phyloP scores from a whole-genome alignment of 1,140 invertebrate genomes.

The Andricus grossulariae region DNA sequence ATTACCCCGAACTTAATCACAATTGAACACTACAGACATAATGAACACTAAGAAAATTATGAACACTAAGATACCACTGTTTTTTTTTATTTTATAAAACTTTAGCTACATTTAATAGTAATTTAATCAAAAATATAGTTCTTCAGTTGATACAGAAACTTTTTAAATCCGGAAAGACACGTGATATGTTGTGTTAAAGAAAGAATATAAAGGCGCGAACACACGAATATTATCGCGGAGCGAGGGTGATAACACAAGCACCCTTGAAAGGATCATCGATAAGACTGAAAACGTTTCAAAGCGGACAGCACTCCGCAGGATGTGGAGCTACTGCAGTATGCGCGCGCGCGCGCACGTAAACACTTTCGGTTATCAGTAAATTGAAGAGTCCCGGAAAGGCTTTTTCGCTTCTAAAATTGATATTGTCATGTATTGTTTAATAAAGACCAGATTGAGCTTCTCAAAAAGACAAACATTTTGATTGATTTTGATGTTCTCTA shows the following conservation, averaged over 20 bases:
- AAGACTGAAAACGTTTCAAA: conserved; percentile 64
- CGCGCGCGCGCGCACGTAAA: conserved; percentile 51
- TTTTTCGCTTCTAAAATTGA: neutral
- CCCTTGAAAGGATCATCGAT: conserved; percentile 62
- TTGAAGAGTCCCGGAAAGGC: neutral
- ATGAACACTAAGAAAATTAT: neutral
- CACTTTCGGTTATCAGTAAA: conserved; percentile 12
- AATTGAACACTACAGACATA: neutral
- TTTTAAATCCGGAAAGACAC: neutral
- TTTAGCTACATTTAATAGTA: too few relatives aligned
- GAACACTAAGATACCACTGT: neutral
- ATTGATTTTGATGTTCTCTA: too few relatives aligned
- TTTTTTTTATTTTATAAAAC: neutral
- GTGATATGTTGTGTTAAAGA: neutral
- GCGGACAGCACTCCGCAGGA: conserved; percentile 57
- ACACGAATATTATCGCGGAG: conserved; percentile 33
- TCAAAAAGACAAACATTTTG: neutral
- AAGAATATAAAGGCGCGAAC: conserved; percentile 32
- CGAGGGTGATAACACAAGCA: conserved; percentile 48
- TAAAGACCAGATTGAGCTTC: neutral
- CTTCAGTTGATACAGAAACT: neutral
- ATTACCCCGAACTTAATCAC: neutral
- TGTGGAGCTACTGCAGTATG: conserved; percentile 42
- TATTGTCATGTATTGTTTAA: neutral
- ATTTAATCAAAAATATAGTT: too few relatives aligned